phyloP scores from a whole-genome alignment of 2,113 vertebrate species.

The Echinops telfairi region DNA sequence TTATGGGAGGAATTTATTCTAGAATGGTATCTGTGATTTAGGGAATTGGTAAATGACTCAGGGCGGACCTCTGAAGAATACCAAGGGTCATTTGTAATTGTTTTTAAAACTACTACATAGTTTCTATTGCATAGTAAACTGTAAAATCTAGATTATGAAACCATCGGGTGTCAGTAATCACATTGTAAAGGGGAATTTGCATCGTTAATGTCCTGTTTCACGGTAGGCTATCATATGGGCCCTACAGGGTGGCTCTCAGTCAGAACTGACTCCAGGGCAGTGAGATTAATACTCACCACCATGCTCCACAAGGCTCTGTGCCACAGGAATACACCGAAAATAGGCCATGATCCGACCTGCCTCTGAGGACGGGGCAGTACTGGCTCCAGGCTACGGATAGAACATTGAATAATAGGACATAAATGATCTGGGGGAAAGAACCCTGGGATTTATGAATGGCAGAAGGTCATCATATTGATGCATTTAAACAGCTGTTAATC shows the following conservation, averaged over 20 bases:
- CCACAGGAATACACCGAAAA: background rate
- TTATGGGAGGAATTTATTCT: slow-evolving; percentile 66
- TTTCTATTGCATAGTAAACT: slow-evolving; percentile 15
- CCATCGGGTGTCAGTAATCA: background rate
- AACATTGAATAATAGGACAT: slow-evolving; percentile 18
- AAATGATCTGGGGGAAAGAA: slow-evolving; percentile 14
- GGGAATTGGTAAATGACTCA: slow-evolving; percentile 49
- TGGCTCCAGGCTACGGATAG: slow-evolving; percentile 17
- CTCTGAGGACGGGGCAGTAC: slow-evolving; percentile 9
- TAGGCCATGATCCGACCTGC: background rate
- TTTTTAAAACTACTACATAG: slow-evolving; percentile 34
- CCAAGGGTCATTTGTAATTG: slow-evolving; percentile 13
- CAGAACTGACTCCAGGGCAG: no score
- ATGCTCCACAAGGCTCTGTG: background rate
- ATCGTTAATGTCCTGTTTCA: slow-evolving; percentile 45
- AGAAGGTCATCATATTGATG: slow-evolving; percentile 44
- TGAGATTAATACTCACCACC: background rate
- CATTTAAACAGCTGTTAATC: slow-evolving; percentile 46
- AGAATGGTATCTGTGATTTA: slow-evolving; percentile 50
- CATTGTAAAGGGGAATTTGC: slow-evolving; percentile 24
- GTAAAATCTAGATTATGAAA: slow-evolving; percentile 34
- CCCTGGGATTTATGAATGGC: background rate
- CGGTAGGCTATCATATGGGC: no score
- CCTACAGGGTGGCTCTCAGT: no score
- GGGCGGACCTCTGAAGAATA: slow-evolving; percentile 41